phyloP scores from a whole-genome alignment of 1,140 invertebrate genomes.

The Mesaphorura yosii region DNA sequence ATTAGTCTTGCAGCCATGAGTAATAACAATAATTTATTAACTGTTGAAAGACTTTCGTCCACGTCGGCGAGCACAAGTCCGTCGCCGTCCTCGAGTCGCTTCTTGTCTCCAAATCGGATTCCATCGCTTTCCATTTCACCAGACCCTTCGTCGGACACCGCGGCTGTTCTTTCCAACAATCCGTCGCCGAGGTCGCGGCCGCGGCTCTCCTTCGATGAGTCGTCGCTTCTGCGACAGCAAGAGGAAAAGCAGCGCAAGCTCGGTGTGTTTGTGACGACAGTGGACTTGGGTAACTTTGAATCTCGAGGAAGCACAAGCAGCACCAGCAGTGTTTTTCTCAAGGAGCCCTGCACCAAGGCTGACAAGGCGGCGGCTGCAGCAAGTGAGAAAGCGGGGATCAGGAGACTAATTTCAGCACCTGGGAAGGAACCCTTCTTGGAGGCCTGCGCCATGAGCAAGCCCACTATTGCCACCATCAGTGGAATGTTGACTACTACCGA shows the following conservation, averaged over 20 bases:
- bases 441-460: no score
- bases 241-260: not conserved
- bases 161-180: not conserved
- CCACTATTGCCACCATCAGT: not conserved
- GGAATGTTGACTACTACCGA: not conserved
- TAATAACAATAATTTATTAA: no score
- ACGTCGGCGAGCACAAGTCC: no score
- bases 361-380: not conserved
- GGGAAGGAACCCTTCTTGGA: no score
- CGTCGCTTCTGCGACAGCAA: conserved; percentile 16
- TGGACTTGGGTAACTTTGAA: not conserved
- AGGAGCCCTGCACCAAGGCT: no score
- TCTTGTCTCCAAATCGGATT: no score
- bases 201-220: conserved; percentile 23
- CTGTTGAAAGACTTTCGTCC: no score
- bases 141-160: not conserved
- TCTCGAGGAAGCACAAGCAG: no score
- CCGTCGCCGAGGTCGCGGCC: conserved; percentile 18
- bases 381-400: not conserved
- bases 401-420: no score
- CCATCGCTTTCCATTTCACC: not conserved
- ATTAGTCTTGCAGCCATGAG: no score
- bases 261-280: not conserved
- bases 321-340: no score
- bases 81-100: no score